These are phyloP conservation scores for Hirtodrosophila trivittata DNA, from an alignment of 2,888 invertebrate species.

Conservation along the genomic window DNA sequence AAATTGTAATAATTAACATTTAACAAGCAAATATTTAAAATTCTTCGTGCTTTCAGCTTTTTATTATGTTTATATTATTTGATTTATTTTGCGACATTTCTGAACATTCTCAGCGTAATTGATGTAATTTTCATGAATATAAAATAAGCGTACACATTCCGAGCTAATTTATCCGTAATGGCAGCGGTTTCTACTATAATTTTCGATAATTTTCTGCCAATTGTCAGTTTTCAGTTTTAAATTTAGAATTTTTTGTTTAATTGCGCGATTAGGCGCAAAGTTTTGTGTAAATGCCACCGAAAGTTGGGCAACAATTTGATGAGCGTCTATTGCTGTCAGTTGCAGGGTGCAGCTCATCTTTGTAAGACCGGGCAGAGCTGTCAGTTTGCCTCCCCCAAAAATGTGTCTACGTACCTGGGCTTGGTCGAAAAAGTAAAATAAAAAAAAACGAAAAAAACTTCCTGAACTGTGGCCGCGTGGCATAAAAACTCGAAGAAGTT, in stretches of 20 bases:
- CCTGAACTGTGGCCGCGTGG: constrained; percentile 6
- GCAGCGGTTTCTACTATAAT: no score
- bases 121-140: no score
- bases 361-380: not conserved
- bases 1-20: no score
- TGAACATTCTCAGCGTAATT: no score
- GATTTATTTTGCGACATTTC: no score
- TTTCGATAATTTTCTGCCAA: no score
- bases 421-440: not conserved
- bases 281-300: constrained; percentile 49
- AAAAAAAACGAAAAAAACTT: constrained; percentile 19
- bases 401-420: not conserved
- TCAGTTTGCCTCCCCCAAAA: not conserved
- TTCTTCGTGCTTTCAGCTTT: no score
- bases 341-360: constrained; percentile 52
- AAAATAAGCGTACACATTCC: no score
- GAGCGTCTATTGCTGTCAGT: constrained; percentile 40
- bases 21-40: no score
- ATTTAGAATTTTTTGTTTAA: constrained; percentile 52
- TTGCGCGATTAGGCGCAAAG: constrained; percentile 65
- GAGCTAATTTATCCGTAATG: no score
- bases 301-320: constrained; percentile 45
- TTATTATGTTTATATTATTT: no score
- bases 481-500: constrained; percentile 58
- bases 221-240: constrained; percentile 22